Evolutionary conservation across 2,113 vertebrate species (phyloP), one percentile per base, ranked within the genome.

Genomic region (Saguinus imperator): DNA sequence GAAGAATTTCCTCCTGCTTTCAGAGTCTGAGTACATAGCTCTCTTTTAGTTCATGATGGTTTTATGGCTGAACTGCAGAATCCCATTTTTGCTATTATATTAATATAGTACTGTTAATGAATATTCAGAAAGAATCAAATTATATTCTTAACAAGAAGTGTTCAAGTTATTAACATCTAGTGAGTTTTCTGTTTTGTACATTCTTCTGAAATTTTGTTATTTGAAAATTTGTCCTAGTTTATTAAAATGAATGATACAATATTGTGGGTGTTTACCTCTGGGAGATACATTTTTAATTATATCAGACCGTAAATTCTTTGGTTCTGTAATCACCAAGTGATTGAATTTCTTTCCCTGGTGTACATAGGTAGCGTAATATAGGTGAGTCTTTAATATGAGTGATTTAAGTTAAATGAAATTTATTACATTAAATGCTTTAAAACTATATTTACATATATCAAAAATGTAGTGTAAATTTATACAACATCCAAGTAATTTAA

Each of bases 91-190:
- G 20, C 20, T 72, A 4, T 64, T 86, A n/a, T 61, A 64, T 11
- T 64, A 64, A 64, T 64, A 17, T 86, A n/a, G 85, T 92, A 3
- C 7, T 43, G 2, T 72, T 87, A 80, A 94, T 40, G 18, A 16
- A 52, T 83, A 70, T 76, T 91, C 32, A 93, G 43, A 43, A 43
- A 43, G 43, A 43, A 43, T 43, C 43, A 43, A 43, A 43, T 43
- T 43, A 43, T 45, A 45, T 45, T 45, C 45, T 80, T 90, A 79
- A 82, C 25, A 64, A 58, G 29, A 72, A 89, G n/a, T 87, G 32
- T 90, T 96, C 73, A 86, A 86, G 52, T 95, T 93, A 55, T 97
- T 87, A 94, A 95, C 92, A 92, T 52, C n/a, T 87, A 29, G n/a
- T 89, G 43, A 83, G 13, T 88, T 48, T 37, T 61, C 70, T 89